Percentiles rank a stretch among this genome's conserved stretches.
These are phyloP conservation scores for Squalus acanthias DNA, from an alignment of 2,797 vertebrate species.

Conservation along the genomic window DNA sequence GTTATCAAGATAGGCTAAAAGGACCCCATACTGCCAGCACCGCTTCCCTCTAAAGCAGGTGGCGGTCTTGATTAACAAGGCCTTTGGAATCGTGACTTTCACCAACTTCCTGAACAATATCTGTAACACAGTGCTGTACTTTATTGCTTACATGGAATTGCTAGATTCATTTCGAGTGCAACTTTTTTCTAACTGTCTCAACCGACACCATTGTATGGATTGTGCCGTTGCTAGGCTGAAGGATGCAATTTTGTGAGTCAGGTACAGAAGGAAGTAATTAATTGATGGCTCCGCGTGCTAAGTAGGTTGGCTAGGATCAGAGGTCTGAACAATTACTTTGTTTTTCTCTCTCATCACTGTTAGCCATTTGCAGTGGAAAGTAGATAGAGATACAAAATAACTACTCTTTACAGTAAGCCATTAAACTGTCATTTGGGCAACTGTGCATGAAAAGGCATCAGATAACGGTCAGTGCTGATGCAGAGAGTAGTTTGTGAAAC, in stretches of 20 bases:
- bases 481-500: slow-evolving; percentile 73
- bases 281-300: slow-evolving; percentile 51
- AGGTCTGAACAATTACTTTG: slow-evolving; percentile 55
- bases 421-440: slow-evolving; percentile 72
- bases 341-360: slow-evolving; percentile 61
- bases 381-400: slow-evolving; percentile 66
- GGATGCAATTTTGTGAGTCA: slow-evolving; percentile 1
- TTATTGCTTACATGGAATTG: background rate
- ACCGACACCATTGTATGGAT: background rate
- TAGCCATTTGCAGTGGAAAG: slow-evolving; percentile 58
- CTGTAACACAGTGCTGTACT: too few relatives aligned
- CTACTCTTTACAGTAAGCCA: slow-evolving; percentile 64
- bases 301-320: slow-evolving; percentile 51
- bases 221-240: background rate
- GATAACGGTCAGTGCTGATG: slow-evolving; percentile 63
- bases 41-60: background rate
- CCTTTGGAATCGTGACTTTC: background rate
- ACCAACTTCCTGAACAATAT: background rate
- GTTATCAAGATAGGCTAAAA: too few relatives aligned
- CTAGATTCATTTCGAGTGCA: background rate
- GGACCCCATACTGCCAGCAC: background rate
- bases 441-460: slow-evolving; percentile 68
- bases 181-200: background rate
- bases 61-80: background rate
- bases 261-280: slow-evolving; percentile 50